Evolutionary conservation across 2,797 vertebrate genomes (phyloP).

Genomic region (Tadarida brasiliensis): DNA sequence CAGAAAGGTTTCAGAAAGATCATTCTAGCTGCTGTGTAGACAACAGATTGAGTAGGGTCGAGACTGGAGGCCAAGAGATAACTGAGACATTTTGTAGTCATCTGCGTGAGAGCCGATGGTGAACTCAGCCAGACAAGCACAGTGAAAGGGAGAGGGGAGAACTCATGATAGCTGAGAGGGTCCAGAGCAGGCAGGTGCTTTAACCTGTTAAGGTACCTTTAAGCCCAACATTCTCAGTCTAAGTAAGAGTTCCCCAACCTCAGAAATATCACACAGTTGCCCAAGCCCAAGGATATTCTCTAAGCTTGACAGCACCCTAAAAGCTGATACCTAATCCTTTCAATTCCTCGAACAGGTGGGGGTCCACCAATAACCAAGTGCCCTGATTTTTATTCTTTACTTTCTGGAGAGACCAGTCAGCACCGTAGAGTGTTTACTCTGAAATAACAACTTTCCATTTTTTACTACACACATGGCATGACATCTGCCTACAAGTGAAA

Average conservation of each 20-base stretch:
- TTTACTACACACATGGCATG: neutral
- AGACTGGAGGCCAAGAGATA: neutral
- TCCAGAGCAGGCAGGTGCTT: neutral
- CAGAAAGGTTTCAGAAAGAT: neutral
- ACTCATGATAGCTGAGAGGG: neutral
- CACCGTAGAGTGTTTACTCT: neutral
- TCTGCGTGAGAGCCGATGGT: neutral
- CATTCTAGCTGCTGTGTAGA: neutral
- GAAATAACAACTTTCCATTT: neutral
- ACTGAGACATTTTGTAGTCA: neutral
- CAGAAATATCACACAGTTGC: neutral
- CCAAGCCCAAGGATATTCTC: constrained; percentile 7
- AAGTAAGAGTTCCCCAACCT: neutral
- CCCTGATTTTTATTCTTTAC: neutral
- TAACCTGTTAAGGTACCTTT: neutral
- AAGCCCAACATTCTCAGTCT: neutral
- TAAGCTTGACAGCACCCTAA: neutral
- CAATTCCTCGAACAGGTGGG: neutral
- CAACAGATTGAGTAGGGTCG: neutral
- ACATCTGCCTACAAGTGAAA: constrained; percentile 55
- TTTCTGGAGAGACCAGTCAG: neutral
- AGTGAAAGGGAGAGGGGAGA: neutral
- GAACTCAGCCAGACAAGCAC: neutral
- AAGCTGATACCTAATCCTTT: neutral
- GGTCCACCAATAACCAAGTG: neutral